Evolutionary conservation across 2,113 vertebrate genomes (phyloP).

Genomic region (Dipodomys merriami): DNA sequence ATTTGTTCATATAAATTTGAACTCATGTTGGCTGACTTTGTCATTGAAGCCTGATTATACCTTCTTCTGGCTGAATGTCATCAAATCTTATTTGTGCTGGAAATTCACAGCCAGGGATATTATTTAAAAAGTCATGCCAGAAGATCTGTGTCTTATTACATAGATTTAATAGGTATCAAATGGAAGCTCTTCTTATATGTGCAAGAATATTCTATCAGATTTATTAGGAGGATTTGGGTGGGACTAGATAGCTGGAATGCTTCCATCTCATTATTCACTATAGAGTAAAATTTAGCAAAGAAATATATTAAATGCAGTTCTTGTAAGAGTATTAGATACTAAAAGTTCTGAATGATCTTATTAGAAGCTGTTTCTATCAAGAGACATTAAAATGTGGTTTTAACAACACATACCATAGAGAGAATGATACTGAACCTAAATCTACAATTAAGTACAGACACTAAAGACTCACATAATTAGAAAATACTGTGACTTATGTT

Average conservation of each 20-base stretch:
- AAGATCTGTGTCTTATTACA: slow-evolving; percentile 21
- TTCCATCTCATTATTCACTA: background rate
- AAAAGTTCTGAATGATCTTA: background rate
- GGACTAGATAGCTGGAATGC: background rate
- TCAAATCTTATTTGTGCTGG: background rate
- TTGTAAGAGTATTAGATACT: background rate
- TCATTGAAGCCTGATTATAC: background rate
- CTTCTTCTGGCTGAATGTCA: background rate
- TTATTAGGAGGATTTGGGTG: background rate
- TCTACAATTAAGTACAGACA: background rate
- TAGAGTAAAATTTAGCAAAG: background rate
- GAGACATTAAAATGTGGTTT: background rate
- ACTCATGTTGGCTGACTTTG: background rate
- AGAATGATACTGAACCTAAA: background rate
- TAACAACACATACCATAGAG: background rate
- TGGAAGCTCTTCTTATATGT: background rate
- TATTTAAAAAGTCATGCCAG: background rate
- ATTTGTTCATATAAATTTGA: background rate
- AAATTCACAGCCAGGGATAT: slow-evolving; percentile 59
- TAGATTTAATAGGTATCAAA: background rate
- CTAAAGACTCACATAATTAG: background rate
- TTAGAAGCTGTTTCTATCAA: background rate
- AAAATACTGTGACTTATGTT: slow-evolving; percentile 37
- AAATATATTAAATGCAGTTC: background rate
- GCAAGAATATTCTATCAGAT: background rate